These are phyloP conservation scores for Hephaestus fuliginosus DNA, from an alignment of 2,797 vertebrate species.

Conservation along the genomic window DNA sequence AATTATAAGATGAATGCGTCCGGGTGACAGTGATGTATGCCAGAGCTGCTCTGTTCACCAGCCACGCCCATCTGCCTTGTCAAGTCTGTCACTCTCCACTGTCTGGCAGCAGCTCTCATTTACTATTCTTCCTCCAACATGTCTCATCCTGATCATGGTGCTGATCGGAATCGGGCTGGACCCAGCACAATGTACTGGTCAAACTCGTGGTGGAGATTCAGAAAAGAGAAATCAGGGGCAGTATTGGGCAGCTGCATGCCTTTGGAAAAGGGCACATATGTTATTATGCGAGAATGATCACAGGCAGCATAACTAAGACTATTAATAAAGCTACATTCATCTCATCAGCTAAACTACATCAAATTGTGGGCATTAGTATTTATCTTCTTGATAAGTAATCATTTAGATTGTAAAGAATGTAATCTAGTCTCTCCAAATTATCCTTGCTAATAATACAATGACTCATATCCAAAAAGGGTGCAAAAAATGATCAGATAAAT, in stretches of 20 bases:
- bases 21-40: slow-evolving; percentile 77
- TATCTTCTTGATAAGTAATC: slow-evolving; percentile 25
- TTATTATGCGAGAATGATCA: slow-evolving; percentile 15
- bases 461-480: slow-evolving; percentile 3
- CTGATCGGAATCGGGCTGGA: slow-evolving; percentile 50
- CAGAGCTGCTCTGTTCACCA: slow-evolving; percentile 52
- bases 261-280: slow-evolving; percentile 28
- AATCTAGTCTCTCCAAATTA: slow-evolving; percentile 24
- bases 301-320: slow-evolving; percentile 18
- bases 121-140: slow-evolving; percentile 52
- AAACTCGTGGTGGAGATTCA: slow-evolving; percentile 32
- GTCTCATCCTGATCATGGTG: slow-evolving; percentile 47
- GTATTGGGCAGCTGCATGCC: background rate
- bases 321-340: slow-evolving; percentile 11
- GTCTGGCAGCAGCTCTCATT: slow-evolving; percentile 53
- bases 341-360: background rate
- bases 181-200: slow-evolving; percentile 22
- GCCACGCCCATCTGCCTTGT: slow-evolving; percentile 68
- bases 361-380: background rate
- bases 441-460: background rate
- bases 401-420: slow-evolving; percentile 3
- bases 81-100: slow-evolving; percentile 70
- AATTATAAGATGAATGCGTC: slow-evolving; percentile 73
- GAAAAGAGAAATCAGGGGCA: background rate
- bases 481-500: slow-evolving; percentile 18